Evolutionary conservation across 2,888 invertebrate genomes (phyloP).

Genomic region (Drosophila merina): DNA sequence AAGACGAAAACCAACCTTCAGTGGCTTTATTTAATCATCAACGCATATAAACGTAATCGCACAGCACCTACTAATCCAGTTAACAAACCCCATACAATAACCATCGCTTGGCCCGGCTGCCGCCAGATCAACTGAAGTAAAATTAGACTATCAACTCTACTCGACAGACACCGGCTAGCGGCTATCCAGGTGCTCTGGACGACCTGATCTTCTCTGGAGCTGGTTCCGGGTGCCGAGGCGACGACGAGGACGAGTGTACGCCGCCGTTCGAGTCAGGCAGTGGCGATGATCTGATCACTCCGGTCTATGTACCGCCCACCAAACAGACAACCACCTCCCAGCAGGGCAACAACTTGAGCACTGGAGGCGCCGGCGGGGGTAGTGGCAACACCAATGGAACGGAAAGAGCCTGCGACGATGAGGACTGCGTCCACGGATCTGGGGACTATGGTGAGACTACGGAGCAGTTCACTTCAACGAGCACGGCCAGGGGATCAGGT

Average conservation of each 20-base stretch:
- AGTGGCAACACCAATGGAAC: conserved; percentile 76
- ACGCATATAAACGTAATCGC: conserved; percentile 30
- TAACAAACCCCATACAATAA: conserved; percentile 59
- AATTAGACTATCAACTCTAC: conserved; percentile 76
- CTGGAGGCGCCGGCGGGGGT: conserved; percentile 50
- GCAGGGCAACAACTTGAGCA: conserved; percentile 77
- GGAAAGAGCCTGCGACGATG: conserved; percentile 90
- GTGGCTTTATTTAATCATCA: conserved; percentile 4
- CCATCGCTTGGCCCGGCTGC: conserved; percentile 57
- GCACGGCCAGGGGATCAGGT: conserved; percentile 85
- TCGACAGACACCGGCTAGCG: conserved; percentile 92
- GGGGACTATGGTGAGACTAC: conserved; percentile 90
- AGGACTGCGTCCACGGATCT: conserved; percentile 93
- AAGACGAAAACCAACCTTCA: neutral
- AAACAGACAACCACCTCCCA: conserved; percentile 87
- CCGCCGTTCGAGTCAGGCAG: conserved; percentile 92
- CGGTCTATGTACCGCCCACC: conserved; percentile 94
- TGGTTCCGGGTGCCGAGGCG: conserved; percentile 95
- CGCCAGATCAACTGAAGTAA: conserved; percentile 75
- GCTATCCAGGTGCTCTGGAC: conserved; percentile 91
- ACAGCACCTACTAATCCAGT: conserved; percentile 50
- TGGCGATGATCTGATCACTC: conserved; percentile 96
- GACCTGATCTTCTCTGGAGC: conserved; percentile 96
- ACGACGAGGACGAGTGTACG: conserved; percentile 96
- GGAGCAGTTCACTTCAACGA: conserved; percentile 86